phyloP scores from a whole-genome alignment of 2,113 vertebrate species.

The Haplotaxodon microlepis region DNA sequence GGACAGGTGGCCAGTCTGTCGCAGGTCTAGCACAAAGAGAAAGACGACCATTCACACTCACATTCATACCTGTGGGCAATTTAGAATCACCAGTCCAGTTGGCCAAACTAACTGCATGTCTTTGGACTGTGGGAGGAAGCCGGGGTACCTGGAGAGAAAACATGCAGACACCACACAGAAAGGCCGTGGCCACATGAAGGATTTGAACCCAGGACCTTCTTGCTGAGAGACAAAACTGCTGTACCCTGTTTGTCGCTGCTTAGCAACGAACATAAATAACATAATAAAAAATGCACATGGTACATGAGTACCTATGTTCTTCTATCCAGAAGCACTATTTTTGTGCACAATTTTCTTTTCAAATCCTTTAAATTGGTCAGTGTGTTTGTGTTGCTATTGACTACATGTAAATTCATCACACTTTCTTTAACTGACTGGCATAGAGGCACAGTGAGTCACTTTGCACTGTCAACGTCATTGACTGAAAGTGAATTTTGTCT shows the following conservation, averaged over 20 bases:
- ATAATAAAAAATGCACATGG: not conserved
- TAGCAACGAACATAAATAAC: not conserved
- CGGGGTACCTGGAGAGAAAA: not conserved
- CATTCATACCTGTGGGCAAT: not conserved
- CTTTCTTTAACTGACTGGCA: not conserved
- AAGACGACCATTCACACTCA: not conserved
- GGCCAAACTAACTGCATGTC: not conserved
- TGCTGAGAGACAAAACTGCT: not conserved
- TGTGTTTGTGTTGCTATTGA: not conserved
- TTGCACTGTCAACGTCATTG: fast-evolving
- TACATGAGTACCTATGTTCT: not conserved
- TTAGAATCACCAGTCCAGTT: not conserved
- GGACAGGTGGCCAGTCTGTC: not conserved
- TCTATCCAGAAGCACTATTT: not conserved
- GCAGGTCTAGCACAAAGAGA: not conserved
- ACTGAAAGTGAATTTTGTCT: not conserved
- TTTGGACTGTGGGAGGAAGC: not conserved
- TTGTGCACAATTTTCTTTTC: not conserved
- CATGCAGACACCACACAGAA: not conserved
- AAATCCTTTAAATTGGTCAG: not conserved
- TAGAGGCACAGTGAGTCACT: not conserved
- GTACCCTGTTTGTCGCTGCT: not conserved
- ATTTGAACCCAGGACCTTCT: not conserved
- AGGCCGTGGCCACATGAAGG: not conserved
- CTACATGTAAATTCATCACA: not conserved